A percentile compares a stretch with the other conserved stretches of the same genome.
phyloP scores from a whole-genome alignment of 2,113 vertebrate species.

The Paralichthys olivaceus region DNA sequence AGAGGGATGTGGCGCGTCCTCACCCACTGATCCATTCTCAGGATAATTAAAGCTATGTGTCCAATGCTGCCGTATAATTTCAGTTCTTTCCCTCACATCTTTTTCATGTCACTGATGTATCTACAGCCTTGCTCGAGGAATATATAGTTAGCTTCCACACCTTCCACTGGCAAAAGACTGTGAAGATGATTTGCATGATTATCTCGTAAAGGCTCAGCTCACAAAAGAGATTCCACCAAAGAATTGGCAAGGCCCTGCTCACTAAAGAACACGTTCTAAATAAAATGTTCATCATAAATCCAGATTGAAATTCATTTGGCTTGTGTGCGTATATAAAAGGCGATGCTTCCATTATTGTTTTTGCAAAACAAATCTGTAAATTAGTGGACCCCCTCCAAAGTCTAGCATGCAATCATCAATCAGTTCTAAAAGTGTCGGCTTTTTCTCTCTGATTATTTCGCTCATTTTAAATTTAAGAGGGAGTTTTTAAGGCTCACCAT shows the following conservation, averaged over 20 bases:
- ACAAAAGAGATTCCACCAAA: neutral
- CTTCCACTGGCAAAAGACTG: conserved; percentile 29
- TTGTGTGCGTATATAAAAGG: neutral
- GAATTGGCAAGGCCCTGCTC: neutral
- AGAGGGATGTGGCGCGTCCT: conserved; percentile 38
- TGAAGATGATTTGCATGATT: conserved; percentile 40
- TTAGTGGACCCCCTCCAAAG: neutral
- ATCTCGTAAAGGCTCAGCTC: conserved; percentile 22
- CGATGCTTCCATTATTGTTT: conserved; percentile 12
- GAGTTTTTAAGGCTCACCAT: conserved; percentile 57
- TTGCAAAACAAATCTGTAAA: conserved; percentile 27
- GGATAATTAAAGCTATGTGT: conserved; percentile 72
- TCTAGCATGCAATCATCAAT: conserved; percentile 38
- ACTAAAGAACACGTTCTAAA: conserved; percentile 1
- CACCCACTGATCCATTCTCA: conserved; percentile 64
- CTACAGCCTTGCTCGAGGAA: conserved; percentile 45
- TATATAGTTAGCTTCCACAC: conserved; percentile 34
- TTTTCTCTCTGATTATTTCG: conserved; percentile 45
- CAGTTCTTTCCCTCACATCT: conserved; percentile 45
- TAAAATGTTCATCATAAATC: neutral
- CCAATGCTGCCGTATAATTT: conserved; percentile 59
- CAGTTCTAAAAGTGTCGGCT: conserved; percentile 21
- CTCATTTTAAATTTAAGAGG: conserved; percentile 40
- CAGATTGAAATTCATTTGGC: conserved; percentile 17
- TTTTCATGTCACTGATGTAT: conserved; percentile 60